Base-by-base conservation (phyloP, 2,797 vertebrate species). In the Masticophis lateralis region DNA sequence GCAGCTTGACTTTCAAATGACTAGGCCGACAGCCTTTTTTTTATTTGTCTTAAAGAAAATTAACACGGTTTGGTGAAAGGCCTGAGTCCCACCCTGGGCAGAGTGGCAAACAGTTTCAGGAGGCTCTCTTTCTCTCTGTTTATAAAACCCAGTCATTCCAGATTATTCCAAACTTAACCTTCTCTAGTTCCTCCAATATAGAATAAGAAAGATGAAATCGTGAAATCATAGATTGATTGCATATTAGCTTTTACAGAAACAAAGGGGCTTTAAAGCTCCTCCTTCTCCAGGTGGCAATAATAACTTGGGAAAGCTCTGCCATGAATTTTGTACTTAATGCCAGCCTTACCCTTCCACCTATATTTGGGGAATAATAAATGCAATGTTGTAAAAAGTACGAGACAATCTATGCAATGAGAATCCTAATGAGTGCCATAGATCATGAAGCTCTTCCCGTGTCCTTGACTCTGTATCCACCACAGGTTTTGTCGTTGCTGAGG, bases 1-100 rank as follows among this genome's bases (percentile, higher is more conserved):
- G 90, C 93, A 90, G 86, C 93, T 94, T 94, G 93, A 93, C 95
- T 90, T 95, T 96, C 93, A 93, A 92, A 96, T 91, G 66, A 2
- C 92, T 96, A 95, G 60, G 94, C 95, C 47, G 1, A 89, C 20
- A 66, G 66, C 89, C 91, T 93, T 83, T 83, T 95, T 43, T 83
- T 95, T 32, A 32, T 93, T 83, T 92, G 69, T 57, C 32, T 63
- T 79, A 22, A 92, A 92, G 86, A 93, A 96, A 94, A 96, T 88
- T 89, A 95, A 88, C n/a, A 9, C 20, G 90, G 69, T n/a, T 94
- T 89, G 10, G 93, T 92, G 91, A 90, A 66, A 92, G 91, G 56
- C 94, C 13, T 0, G 66, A 94, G 37, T 9, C 43, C 22, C 92
- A 90, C 91, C 0, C 1, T 10, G 79, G 63, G 10, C 28, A 16